Conservation (phyloP, 2,888 invertebrate genomes). For the Pachycephus smyrnensis region DNA sequence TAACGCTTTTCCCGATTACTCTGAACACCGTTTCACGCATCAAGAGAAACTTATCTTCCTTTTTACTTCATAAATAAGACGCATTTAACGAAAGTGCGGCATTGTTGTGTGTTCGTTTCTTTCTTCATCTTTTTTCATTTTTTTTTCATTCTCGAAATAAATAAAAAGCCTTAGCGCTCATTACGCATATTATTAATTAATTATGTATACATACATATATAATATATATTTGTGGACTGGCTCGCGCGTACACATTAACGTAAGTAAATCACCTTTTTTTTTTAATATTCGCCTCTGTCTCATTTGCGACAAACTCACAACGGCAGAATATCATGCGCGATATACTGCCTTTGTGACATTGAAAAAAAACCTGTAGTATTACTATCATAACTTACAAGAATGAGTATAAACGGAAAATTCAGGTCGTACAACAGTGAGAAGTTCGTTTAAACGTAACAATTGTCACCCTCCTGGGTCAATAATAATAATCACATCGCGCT, state of each 20-base stretch:
- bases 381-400: background rate
- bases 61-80: background rate
- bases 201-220: conserved; percentile 27
- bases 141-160: conserved; percentile 21
- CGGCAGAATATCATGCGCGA: background rate
- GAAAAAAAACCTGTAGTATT: background rate
- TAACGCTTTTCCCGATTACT: conserved; percentile 25
- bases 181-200: background rate
- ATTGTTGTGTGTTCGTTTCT: background rate
- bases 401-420: background rate
- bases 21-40: conserved; percentile 9
- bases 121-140: conserved; percentile 8
- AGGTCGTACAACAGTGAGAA: background rate
- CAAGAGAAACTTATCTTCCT: background rate
- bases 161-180: background rate
- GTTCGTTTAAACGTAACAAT: background rate
- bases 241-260: conserved; percentile 15
- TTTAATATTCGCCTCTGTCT: background rate
- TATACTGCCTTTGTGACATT: background rate
- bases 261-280: conserved; percentile 26
- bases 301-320: background rate
- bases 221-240: conserved; percentile 6
- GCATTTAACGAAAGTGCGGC: background rate
- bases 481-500: background rate
- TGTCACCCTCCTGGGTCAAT: background rate